Base-by-base conservation (phyloP, 1,140 invertebrate species). In the Heliconius eleuchia region DNA sequence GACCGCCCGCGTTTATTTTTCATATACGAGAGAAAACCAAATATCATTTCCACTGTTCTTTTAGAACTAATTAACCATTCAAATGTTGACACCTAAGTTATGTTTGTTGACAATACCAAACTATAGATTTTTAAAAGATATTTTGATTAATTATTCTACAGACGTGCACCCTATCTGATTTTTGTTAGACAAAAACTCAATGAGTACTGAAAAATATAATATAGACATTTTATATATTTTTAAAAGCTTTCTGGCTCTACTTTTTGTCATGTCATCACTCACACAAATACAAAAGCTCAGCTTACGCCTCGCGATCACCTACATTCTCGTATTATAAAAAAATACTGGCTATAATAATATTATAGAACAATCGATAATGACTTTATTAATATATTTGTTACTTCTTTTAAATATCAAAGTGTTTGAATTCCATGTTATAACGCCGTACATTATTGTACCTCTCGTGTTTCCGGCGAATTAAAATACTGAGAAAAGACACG, bases 1-100 rank as follows among this genome's bases (percentile, higher is more conserved):
- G 71, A 52, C 27, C 82, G 86, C 86, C 86, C 86, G 80, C 72
- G 72, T 84, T 84, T 87, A 79, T 86, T 83, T 83, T 83, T 82
- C 78, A 76, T 82, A 78, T 52, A 84, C 84, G 81, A 78, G 77
- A 79, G 77, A 77, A 84, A 84, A 79, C 34, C 77, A 78, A 82
- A 79, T 50, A 77, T 80, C 79, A 85, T 80, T 79, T 79, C 79
- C 75, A 70, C 46, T 78, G 77, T 81, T 78, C 73, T 57, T 78
- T 71, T 79, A 77, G 57, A 76, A 23, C 76, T 52, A 75, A 75
- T 81, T 66, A 42, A 72, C 73, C 82, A 85, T 85, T 82, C 82
- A 83, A 83, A 78, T 70, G 60, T 71, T 76, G 74, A 55, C 78
- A 79, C n/a, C 8, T 55, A 60, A 76, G 73, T 75, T 71, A 50